Conservation (phyloP, 2,113 vertebrate species). For the Aegotheles bennettii region DNA sequence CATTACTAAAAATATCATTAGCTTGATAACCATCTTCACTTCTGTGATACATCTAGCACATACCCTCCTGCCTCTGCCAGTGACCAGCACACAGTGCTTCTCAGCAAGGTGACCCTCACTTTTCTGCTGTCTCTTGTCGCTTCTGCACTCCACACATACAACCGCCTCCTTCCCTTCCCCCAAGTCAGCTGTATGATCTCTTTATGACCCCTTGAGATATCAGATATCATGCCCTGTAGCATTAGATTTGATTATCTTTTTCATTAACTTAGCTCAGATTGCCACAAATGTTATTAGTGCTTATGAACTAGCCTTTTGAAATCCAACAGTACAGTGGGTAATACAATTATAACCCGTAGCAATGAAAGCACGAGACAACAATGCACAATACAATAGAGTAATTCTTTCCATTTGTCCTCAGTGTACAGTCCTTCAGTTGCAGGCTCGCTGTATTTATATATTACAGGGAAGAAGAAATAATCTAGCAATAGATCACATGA, state of each 20-base stretch:
- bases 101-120: conserved; percentile 11
- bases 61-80: background rate
- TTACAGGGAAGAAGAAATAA: background rate
- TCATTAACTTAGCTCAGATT: conserved; percentile 62
- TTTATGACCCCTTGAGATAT: conserved; percentile 9
- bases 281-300: conserved; percentile 48
- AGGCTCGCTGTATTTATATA: background rate
- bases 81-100: background rate
- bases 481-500: background rate
- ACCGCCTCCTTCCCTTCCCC: background rate
- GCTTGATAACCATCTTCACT: background rate
- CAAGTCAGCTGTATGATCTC: background rate
- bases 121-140: background rate
- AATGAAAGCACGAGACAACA: background rate
- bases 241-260: conserved; percentile 56
- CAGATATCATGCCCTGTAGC: conserved; percentile 10
- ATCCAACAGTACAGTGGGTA: conserved; percentile 11
- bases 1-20: conserved; percentile 2
- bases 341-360: conserved; percentile 8
- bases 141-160: background rate
- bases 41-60: background rate
- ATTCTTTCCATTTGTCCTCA: background rate
- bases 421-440: background rate
- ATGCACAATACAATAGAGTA: background rate
- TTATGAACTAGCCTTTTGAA: conserved; percentile 53